Evolutionary conservation across 2,113 vertebrate genomes (phyloP).

Genomic region (Rhodinocichla rosea): DNA sequence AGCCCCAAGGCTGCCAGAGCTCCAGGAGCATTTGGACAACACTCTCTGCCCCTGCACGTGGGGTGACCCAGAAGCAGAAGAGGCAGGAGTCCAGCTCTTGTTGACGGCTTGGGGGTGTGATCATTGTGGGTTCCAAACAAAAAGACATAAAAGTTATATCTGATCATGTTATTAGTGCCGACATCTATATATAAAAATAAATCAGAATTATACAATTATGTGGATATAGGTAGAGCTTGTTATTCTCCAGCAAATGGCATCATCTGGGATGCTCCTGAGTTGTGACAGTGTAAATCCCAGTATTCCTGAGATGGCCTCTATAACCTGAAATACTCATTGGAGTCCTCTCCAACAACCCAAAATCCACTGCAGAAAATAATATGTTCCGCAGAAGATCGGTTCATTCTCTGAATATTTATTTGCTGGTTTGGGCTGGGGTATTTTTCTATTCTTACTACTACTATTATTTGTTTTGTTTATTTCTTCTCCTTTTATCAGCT

Average conservation of each 20-base stretch:
- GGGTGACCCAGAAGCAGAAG: neutral
- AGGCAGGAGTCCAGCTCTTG: neutral
- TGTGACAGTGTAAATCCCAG: neutral
- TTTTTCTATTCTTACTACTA: neutral
- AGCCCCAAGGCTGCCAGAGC: neutral
- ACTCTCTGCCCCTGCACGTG: neutral
- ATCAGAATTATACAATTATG: neutral
- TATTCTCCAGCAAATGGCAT: neutral
- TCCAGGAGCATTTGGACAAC: fast-evolving
- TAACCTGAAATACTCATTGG: neutral
- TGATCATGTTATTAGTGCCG: neutral
- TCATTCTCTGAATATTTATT: conserved; percentile 4
- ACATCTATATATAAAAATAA: neutral
- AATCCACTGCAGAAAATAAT: neutral
- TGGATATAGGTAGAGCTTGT: neutral
- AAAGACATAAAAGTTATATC: neutral
- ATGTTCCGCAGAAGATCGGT: neutral
- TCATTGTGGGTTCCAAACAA: neutral
- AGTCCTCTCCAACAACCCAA: neutral
- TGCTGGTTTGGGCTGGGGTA: neutral
- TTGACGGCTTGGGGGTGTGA: neutral
- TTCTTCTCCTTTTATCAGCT: conserved; percentile 49
- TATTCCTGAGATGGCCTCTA: neutral
- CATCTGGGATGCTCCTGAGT: neutral
- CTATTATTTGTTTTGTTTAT: conserved; percentile 22